Conservation (phyloP, 2,113 vertebrate species). For the Menura novaehollandiae region DNA sequence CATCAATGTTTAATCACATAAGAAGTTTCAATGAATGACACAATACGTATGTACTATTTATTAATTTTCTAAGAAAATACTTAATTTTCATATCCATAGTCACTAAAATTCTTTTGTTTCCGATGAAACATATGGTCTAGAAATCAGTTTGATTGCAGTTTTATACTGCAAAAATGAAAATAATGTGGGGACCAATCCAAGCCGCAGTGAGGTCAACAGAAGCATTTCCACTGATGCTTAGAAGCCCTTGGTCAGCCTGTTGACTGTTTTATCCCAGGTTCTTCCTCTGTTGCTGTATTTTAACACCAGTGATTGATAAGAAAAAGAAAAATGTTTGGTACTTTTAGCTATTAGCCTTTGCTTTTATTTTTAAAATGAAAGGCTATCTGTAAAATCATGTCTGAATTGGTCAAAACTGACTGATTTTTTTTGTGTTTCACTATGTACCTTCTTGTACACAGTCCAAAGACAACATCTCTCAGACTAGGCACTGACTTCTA, state of each 20-base stretch:
- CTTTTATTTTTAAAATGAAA: neutral
- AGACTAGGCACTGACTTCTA: conserved; percentile 2
- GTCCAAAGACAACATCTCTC: neutral
- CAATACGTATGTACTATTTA: neutral
- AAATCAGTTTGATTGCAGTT: neutral
- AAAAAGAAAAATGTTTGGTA: neutral
- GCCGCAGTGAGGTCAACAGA: neutral
- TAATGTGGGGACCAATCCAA: neutral
- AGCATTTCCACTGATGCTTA: neutral
- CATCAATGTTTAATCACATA: neutral
- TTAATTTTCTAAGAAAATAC: neutral
- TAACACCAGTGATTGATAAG: neutral
- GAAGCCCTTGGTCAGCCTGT: neutral
- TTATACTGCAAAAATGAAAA: neutral
- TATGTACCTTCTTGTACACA: neutral
- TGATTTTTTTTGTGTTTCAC: neutral
- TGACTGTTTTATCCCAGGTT: neutral
- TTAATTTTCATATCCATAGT: neutral
- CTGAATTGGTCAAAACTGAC: neutral
- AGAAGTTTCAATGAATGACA: neutral
- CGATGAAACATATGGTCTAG: neutral
- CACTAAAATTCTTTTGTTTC: neutral
- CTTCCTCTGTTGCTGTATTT: neutral
- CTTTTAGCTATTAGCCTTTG: neutral
- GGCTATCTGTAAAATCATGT: neutral